phyloP scores from a whole-genome alignment of 2,113 vertebrate genomes.

The Halcyon senegalensis region DNA sequence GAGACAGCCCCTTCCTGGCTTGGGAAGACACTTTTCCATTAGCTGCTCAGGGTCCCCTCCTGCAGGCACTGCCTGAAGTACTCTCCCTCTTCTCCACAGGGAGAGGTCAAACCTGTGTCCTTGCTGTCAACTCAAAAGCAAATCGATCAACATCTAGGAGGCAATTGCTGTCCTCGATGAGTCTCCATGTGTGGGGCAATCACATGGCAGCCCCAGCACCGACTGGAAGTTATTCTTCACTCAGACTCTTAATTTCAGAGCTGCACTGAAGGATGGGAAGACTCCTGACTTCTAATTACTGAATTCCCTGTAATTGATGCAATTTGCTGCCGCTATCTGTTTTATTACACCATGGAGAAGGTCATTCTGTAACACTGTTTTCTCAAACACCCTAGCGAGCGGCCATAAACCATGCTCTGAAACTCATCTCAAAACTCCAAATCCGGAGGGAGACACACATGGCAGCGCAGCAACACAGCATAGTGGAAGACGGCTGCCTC shows the following conservation, averaged over 20 bases:
- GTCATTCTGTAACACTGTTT: neutral
- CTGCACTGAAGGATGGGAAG: neutral
- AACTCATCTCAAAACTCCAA: neutral
- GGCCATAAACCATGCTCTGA: neutral
- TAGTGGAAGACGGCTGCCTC: neutral
- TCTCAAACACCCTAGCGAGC: neutral
- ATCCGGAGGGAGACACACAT: neutral
- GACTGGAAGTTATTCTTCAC: neutral
- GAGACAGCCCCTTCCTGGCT: neutral
- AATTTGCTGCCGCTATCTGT: neutral
- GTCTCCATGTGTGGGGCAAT: neutral
- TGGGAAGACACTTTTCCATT: fast-evolving
- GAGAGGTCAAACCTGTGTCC: neutral
- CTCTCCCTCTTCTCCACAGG: neutral
- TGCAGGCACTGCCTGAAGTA: fast-evolving
- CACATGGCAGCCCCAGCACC: neutral
- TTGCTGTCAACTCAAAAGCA: neutral
- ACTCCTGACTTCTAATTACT: neutral
- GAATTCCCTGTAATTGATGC: neutral
- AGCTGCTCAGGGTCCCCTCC: neutral
- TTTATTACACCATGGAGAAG: neutral
- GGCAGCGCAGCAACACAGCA: neutral
- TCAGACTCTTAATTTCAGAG: neutral
- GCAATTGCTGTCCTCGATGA: neutral
- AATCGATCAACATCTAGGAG: neutral